Evolutionary conservation across 2,888 invertebrate species (phyloP).

Genomic region (Pristionchus arcanus): DNA sequence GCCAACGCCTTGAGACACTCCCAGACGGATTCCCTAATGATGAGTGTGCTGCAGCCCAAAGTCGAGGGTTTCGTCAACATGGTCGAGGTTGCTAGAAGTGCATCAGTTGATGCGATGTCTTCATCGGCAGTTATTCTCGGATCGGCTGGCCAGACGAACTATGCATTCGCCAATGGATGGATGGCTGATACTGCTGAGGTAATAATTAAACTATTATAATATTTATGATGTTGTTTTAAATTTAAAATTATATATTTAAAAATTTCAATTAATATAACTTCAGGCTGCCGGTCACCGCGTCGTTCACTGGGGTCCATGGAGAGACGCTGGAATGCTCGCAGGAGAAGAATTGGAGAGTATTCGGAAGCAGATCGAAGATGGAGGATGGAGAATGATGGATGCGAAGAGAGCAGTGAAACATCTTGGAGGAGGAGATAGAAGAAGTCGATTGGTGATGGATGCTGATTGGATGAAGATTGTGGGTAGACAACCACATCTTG

Average conservation of each 20-base stretch:
- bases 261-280: neutral
- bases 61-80: conserved; percentile 65
- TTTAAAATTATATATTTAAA: neutral
- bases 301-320: conserved; percentile 72
- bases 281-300: conserved; percentile 38
- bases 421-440: conserved; percentile 25
- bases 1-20: conserved; percentile 62
- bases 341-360: conserved; percentile 61
- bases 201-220: neutral
- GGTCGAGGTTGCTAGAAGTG: conserved; percentile 16
- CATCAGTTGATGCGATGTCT: conserved; percentile 65
- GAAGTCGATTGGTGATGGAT: conserved; percentile 62
- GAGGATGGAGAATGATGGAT: conserved; percentile 70
- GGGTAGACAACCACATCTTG: conserved; percentile 62
- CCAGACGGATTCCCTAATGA: conserved; percentile 58
- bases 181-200: conserved; percentile 65
- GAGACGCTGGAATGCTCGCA: conserved; percentile 72
- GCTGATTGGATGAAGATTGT: conserved; percentile 66
- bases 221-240: neutral
- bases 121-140: conserved; percentile 73
- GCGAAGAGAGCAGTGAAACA: conserved; percentile 59
- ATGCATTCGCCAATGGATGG: conserved; percentile 71
- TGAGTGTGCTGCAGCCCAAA: conserved; percentile 65
- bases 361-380: conserved; percentile 63
- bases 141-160: conserved; percentile 74